Evolutionary conservation across 2,888 invertebrate genomes (phyloP).

Genomic region (Rhingia campestris): DNA sequence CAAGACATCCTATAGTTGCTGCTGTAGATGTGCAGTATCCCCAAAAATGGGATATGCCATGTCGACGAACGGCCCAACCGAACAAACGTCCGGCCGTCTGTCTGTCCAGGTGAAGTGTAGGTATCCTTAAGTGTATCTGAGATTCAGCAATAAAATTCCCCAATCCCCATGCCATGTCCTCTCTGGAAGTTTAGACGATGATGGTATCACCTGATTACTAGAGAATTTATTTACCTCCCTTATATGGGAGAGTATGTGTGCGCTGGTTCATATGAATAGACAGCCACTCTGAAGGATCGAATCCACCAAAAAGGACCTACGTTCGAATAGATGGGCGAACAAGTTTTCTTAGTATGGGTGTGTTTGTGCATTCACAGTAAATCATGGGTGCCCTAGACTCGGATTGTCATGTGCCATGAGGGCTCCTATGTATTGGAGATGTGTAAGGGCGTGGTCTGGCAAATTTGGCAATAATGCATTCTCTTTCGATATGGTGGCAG

Average conservation of each 20-base stretch:
- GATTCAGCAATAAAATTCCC: conserved; percentile 50
- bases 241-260: conserved; percentile 53
- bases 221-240: conserved; percentile 72
- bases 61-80: conserved; percentile 21
- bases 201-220: conserved; percentile 70
- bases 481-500: conserved; percentile 61
- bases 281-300: conserved; percentile 36
- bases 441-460: conserved; percentile 68
- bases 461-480: conserved; percentile 71
- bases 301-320: conserved; percentile 49
- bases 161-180: conserved; percentile 42
- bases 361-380: conserved; percentile 38
- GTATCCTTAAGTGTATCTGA: conserved; percentile 38
- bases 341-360: neutral
- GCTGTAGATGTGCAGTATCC: conserved; percentile 25
- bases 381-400: conserved; percentile 68
- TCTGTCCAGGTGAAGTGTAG: conserved; percentile 60
- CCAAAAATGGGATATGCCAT: conserved; percentile 66
- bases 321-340: conserved; percentile 5
- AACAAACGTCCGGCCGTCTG: conserved; percentile 14
- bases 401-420: conserved; percentile 41
- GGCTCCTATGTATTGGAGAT: conserved; percentile 49
- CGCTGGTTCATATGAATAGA: conserved; percentile 33
- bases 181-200: conserved; percentile 57
- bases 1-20: neutral